Conservation (phyloP, 2,113 vertebrate species). For the Pandion haliaetus region DNA sequence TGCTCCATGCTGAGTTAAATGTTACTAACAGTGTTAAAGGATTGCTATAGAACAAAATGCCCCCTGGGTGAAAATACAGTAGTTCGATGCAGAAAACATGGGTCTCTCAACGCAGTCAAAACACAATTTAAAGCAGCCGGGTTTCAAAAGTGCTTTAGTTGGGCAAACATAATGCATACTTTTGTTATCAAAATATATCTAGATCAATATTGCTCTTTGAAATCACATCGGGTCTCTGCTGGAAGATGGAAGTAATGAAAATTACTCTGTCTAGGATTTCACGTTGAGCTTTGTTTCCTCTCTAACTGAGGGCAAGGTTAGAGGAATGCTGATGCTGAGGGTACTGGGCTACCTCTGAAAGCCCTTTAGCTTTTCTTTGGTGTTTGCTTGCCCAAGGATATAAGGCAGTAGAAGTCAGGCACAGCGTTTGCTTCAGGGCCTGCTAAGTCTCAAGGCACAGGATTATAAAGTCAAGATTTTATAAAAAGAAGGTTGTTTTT, state of each 20-base stretch:
- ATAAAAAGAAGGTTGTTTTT: background rate
- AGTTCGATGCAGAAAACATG: background rate
- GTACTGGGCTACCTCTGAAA: background rate
- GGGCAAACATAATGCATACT: background rate
- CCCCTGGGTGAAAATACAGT: background rate
- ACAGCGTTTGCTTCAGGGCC: background rate
- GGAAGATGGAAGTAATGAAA: background rate
- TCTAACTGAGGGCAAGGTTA: background rate
- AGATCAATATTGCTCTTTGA: background rate
- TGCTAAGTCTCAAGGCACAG: background rate
- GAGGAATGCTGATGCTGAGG: background rate
- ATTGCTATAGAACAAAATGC: background rate
- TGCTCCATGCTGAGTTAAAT: background rate
- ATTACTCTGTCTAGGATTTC: background rate
- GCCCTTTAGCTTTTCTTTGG: background rate
- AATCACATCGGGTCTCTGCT: background rate
- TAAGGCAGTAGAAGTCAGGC: background rate
- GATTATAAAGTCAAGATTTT: background rate
- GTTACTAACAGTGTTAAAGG: background rate
- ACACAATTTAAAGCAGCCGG: background rate
- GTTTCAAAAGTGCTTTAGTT: background rate
- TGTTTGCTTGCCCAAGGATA: background rate
- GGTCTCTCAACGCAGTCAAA: background rate
- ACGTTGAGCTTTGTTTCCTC: background rate
- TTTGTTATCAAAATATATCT: constrained; percentile 8